Percentiles rank a stretch among this genome's conserved stretches.
phyloP scores from a whole-genome alignment of 2,113 vertebrate species.

The Zosterops pallidus region DNA sequence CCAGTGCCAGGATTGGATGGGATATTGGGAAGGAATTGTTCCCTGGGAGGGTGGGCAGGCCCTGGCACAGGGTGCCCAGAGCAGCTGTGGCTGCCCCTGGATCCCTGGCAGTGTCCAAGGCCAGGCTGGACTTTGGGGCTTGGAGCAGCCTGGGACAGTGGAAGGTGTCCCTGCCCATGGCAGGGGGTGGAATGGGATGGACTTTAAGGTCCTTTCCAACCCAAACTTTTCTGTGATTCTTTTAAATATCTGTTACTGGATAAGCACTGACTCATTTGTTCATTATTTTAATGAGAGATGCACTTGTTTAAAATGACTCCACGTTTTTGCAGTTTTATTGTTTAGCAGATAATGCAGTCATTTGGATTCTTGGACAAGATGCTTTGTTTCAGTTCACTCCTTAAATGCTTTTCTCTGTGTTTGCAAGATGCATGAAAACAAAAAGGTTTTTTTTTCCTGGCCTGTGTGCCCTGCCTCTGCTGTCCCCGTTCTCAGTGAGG shows the following conservation, averaged over 20 bases:
- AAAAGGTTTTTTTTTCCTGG: background rate
- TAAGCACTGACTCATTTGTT: background rate
- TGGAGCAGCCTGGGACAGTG: background rate
- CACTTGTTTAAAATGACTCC: background rate
- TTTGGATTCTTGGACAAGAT: background rate
- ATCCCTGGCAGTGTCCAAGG: background rate
- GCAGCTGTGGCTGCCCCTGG: background rate
- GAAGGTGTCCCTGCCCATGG: background rate
- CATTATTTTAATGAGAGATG: background rate
- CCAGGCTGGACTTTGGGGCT: background rate
- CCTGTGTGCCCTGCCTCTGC: background rate
- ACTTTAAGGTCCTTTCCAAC: background rate
- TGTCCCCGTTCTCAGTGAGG: background rate
- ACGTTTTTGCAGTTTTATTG: background rate
- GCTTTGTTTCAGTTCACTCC: background rate
- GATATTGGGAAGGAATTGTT: background rate
- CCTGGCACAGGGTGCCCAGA: background rate
- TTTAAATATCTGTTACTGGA: background rate
- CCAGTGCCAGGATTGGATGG: fast-evolving
- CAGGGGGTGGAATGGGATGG: background rate
- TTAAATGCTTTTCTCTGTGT: background rate
- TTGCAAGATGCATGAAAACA: background rate
- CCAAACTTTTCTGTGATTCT: background rate
- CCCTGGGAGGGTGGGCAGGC: background rate
- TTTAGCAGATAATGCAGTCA: background rate